Evolutionary conservation across 2,888 invertebrate genomes (phyloP).

Genomic region (Cyaniris semiargus): DNA sequence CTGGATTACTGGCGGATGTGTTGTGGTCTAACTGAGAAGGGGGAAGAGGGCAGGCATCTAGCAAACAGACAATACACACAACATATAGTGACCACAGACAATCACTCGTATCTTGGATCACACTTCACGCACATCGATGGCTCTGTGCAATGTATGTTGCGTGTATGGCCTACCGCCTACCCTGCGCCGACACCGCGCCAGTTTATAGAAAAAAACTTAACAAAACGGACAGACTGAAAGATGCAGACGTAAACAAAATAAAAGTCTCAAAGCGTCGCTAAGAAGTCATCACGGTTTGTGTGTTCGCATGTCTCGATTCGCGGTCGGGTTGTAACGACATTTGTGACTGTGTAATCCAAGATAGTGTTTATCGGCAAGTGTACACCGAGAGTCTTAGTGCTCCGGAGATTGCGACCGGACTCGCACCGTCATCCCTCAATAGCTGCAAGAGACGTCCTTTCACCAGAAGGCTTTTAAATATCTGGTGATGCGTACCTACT

Average conservation of each 20-base stretch:
- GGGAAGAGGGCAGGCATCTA: conserved; percentile 96
- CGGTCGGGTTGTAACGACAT: conserved; percentile 53
- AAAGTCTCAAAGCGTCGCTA: conserved; percentile 47
- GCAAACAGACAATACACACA: conserved; percentile 94
- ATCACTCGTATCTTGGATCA: conserved; percentile 79
- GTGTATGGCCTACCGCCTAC: conserved; percentile 78
- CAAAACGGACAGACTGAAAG: conserved; percentile 74
- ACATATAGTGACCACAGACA: conserved; percentile 82
- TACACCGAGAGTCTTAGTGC: conserved; percentile 78
- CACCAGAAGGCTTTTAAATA: neutral
- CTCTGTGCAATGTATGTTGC: conserved; percentile 67
- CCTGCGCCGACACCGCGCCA: conserved; percentile 52
- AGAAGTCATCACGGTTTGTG: conserved; percentile 39
- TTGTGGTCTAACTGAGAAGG: conserved; percentile 92
- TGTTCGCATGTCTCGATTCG: conserved; percentile 40
- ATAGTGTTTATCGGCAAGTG: conserved; percentile 65
- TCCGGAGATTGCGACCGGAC: conserved; percentile 81
- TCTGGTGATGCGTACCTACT: neutral
- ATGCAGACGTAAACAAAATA: conserved; percentile 65
- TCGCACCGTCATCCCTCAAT: conserved; percentile 49
- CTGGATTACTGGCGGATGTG: conserved; percentile 87
- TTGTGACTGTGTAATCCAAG: conserved; percentile 80
- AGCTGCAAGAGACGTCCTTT: conserved; percentile 11
- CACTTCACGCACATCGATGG: conserved; percentile 75
- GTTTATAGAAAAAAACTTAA: conserved; percentile 56